A percentile compares a stretch with the other conserved stretches of the same genome.
Conservation (phyloP, 2,888 invertebrate genomes). For the Troides helena region DNA sequence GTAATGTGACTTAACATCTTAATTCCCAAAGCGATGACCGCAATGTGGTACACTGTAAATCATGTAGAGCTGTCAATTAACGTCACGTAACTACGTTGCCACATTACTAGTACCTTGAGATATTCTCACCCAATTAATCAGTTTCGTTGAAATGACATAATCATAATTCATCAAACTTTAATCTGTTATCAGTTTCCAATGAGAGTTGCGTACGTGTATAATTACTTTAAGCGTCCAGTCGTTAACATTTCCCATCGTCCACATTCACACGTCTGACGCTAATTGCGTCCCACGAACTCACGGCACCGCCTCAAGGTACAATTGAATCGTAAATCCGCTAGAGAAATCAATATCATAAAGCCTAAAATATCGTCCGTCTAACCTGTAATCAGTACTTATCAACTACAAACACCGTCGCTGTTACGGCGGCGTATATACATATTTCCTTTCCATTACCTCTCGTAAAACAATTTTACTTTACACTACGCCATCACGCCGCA, state of each 20-base stretch:
- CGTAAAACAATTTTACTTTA: background rate
- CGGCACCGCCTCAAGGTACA: slow-evolving; percentile 40
- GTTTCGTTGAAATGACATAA: background rate
- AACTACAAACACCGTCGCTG: slow-evolving; percentile 4
- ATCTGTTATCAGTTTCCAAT: background rate
- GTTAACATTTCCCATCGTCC: slow-evolving; percentile 32
- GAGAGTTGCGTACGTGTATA: background rate
- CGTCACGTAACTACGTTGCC: no score
- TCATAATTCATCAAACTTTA: background rate
- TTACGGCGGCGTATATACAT: background rate
- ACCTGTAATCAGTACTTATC: slow-evolving; percentile 46
- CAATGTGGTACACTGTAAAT: no score
- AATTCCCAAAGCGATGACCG: no score
- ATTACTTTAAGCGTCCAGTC: slow-evolving; percentile 40
- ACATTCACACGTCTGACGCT: slow-evolving; percentile 33
- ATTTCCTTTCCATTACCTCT: slow-evolving; percentile 13
- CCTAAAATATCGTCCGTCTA: slow-evolving; percentile 57
- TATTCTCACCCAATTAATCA: background rate
- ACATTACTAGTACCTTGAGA: background rate
- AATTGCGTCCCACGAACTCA: slow-evolving; percentile 33
- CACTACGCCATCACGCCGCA: background rate
- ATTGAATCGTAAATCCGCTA: slow-evolving; percentile 51
- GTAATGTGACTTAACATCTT: no score
- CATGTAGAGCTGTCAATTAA: no score
- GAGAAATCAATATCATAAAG: slow-evolving; percentile 63